These are phyloP conservation scores for Agrilus cyanescens DNA, from an alignment of 2,888 invertebrate species.

Conservation along the genomic window DNA sequence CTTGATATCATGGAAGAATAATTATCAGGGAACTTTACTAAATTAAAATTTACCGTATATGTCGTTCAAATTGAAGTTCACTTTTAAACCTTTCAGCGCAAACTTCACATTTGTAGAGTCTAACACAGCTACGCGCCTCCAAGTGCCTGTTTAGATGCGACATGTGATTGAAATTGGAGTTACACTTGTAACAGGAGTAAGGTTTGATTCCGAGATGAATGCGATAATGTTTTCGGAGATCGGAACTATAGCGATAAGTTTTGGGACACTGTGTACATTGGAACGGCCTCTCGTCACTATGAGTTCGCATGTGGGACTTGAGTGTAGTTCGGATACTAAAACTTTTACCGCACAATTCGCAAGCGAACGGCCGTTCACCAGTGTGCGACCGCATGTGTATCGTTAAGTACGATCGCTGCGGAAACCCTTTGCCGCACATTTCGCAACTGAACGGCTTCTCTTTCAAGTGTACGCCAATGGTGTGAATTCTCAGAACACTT, in stretches of 20 bases:
- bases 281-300: conserved; percentile 10
- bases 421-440: conserved; percentile 12
- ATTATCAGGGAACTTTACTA: too few relatives aligned
- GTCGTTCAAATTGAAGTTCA: not conserved
- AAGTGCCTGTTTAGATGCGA: conserved; percentile 12
- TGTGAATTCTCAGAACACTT: conserved; percentile 10
- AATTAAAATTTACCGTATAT: not conserved
- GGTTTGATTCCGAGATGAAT: conserved; percentile 10
- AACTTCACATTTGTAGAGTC: conserved; percentile 8
- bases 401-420: conserved; percentile 7
- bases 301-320: conserved; percentile 11
- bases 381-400: conserved; percentile 13
- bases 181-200: conserved; percentile 9
- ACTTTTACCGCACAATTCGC: conserved; percentile 9
- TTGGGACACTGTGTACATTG: conserved; percentile 9
- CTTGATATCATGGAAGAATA: too few relatives aligned
- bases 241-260: conserved; percentile 10
- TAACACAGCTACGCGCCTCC: conserved; percentile 7
- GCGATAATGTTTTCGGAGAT: conserved; percentile 9
- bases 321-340: conserved; percentile 8
- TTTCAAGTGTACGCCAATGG: conserved; percentile 9
- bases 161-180: conserved; percentile 9
- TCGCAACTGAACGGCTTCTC: conserved; percentile 10
- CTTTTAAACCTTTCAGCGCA: conserved; percentile 9
- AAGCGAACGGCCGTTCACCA: conserved; percentile 11